Evolutionary conservation across 2,888 invertebrate species (phyloP), one percentile per base, ranked within the genome.

Genomic region (Drosophila tanythrix): DNA sequence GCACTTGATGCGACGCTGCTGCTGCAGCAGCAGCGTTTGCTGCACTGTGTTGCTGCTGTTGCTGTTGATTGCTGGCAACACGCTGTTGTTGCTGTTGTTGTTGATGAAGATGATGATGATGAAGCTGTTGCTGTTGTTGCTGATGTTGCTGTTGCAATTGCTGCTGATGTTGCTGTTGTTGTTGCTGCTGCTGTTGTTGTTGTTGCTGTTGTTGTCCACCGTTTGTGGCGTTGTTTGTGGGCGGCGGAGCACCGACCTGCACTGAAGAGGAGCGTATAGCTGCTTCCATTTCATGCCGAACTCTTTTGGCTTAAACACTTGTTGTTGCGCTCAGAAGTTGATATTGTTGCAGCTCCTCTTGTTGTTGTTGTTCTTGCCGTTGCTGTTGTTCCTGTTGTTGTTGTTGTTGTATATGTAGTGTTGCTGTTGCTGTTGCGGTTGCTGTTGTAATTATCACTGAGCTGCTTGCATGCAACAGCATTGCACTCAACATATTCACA

Each of bases 221-320:
- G 88, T 92, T 92, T 90, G 92, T 60, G 75, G 82, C 70, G 87
- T 83, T 85, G 69, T 77, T 87, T 89, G 92, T 90, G 87, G 92
- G 92, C 89, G 92, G 92, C 86, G 92, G 92, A 92, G 92, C 93
- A 92, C 93, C 93, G 92, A 93, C 93, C 93, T 93, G 93, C 92
- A 93, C 93, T 93, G 93, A 92, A 91, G 93, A 92, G 91, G 93
- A 93, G 91, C 93, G 93, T 90, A 93, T 93, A 91, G 93, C 93
- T 93, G 93, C 93, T 93, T 93, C 93, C 93, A 93, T 93, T 92
- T 93, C 93, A 93, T 93, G 93, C 93, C 93, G 93, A 93, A 93
- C 92, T 92, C 84, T 90, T 90, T 90, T 88, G 87, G 85, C 85
- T 85, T 85, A 85, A 88, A 85, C 85, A 88, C 89, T 83, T 85